A percentile compares a stretch with the other conserved stretches of the same genome.
phyloP scores from a whole-genome alignment of 2,113 vertebrate species.

The Donacobius atricapilla region DNA sequence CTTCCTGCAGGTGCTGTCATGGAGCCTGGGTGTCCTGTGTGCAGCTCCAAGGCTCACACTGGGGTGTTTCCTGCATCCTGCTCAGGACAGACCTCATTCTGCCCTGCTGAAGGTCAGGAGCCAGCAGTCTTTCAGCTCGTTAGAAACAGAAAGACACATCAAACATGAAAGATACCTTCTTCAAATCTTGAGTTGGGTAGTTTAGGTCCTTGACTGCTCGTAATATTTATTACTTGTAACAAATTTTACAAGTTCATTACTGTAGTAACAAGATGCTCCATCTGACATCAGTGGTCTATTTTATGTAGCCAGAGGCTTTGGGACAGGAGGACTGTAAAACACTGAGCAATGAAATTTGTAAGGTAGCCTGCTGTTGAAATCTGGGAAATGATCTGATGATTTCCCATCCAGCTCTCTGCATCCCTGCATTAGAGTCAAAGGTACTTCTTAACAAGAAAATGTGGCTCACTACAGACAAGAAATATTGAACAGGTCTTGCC shows the following conservation, averaged over 20 bases:
- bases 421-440: neutral
- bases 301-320: neutral
- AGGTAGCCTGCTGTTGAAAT: neutral
- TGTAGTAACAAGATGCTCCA: neutral
- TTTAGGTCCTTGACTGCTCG: neutral
- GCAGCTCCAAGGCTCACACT: neutral
- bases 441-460: neutral
- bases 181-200: neutral
- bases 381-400: neutral
- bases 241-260: neutral
- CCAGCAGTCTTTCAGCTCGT: neutral
- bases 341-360: neutral
- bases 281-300: neutral
- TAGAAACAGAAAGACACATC: neutral
- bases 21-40: neutral
- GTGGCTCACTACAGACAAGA: neutral
- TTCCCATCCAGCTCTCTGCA: neutral
- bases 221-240: neutral
- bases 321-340: neutral
- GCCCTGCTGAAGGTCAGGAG: neutral
- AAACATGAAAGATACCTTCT: neutral
- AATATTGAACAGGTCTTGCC: neutral
- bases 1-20: neutral
- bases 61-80: neutral
- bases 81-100: neutral